Conservation (phyloP, 2,797 vertebrate species). For the Chrysolophus pictus region DNA sequence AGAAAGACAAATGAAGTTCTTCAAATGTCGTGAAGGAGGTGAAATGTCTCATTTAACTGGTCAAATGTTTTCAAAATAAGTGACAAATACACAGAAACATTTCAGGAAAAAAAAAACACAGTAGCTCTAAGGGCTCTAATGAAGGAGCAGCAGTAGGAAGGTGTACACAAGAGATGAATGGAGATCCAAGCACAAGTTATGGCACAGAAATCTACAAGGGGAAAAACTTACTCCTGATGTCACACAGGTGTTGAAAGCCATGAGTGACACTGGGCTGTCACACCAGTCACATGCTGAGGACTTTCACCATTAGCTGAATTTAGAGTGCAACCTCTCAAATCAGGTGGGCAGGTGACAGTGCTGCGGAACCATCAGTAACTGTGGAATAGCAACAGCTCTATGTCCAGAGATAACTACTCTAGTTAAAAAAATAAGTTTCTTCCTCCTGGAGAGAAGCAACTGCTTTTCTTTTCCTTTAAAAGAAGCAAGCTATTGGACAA, state of each 20-base stretch:
- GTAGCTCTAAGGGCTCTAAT: not conserved
- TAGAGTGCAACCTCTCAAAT: not conserved
- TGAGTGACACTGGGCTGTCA: not conserved
- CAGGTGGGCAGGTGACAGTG: not conserved
- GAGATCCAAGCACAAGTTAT: not conserved
- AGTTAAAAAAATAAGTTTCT: not conserved
- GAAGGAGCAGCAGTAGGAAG: not conserved
- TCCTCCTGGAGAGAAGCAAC: not conserved
- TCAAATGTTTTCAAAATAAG: not conserved
- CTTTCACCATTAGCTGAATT: not conserved
- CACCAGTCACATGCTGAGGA: not conserved
- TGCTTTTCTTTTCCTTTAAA: constrained; percentile 1
- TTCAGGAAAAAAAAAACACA: not conserved
- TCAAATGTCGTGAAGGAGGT: not conserved
- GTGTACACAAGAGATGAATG: not conserved
- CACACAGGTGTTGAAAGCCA: not conserved
- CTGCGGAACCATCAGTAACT: not conserved
- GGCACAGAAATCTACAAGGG: not conserved
- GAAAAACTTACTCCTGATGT: not conserved
- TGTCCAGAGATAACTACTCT: not conserved
- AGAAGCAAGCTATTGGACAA: not conserved
- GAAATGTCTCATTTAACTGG: not conserved
- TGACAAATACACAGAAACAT: not conserved
- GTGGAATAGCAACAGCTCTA: not conserved
- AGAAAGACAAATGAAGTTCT: not conserved